A percentile compares a stretch with the other conserved stretches of the same genome.
Conservation (phyloP, 2,888 invertebrate genomes). For the Camptogramma bilineatum region DNA sequence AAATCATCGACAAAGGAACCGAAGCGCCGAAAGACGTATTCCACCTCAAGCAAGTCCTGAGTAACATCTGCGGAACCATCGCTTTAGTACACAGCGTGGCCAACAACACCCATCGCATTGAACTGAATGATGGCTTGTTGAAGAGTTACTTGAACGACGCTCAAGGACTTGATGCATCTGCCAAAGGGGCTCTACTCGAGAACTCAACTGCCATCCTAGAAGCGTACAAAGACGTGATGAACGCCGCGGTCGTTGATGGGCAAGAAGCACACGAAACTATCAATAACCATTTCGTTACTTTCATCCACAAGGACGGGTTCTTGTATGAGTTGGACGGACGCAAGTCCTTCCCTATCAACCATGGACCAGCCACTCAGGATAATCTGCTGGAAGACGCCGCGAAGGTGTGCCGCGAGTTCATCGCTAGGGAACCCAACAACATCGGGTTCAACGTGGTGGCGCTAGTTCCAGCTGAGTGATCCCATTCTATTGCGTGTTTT, state of each 20-base stretch:
- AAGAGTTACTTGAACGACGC: conserved; percentile 91
- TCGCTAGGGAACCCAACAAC: conserved; percentile 93
- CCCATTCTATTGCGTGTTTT: conserved; percentile 25
- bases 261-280: conserved; percentile 88
- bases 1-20: conserved; percentile 83
- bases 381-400: conserved; percentile 93
- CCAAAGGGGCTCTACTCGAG: conserved; percentile 91
- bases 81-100: conserved; percentile 97
- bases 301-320: conserved; percentile 91
- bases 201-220: conserved; percentile 89
- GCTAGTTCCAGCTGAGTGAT: conserved; percentile 84
- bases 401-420: conserved; percentile 92
- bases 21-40: conserved; percentile 88
- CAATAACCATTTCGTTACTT: conserved; percentile 95
- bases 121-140: conserved; percentile 87
- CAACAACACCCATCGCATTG: conserved; percentile 92
- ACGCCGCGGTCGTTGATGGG: conserved; percentile 92
- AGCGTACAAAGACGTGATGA: conserved; percentile 92
- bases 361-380: conserved; percentile 90
- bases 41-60: conserved; percentile 94
- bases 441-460: conserved; percentile 95
- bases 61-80: conserved; percentile 98
- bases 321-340: conserved; percentile 92
- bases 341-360: conserved; percentile 90
- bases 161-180: conserved; percentile 87